These are phyloP conservation scores for Drosophila sp. DNA, from an alignment of 1,140 invertebrate species.

Conservation along the genomic window DNA sequence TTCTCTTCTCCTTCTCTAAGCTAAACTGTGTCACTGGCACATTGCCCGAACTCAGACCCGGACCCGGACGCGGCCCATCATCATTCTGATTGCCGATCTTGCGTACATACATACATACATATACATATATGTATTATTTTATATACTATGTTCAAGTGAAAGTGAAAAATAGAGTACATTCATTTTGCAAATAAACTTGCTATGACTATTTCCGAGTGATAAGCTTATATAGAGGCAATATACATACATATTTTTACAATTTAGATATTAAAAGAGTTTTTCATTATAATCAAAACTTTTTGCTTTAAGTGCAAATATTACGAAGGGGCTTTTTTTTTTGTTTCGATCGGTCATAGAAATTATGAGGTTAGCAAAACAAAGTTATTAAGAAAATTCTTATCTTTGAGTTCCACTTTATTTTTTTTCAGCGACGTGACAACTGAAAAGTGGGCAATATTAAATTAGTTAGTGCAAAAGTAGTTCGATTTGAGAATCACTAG, in stretches of 20 bases:
- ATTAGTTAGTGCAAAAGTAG: no score
- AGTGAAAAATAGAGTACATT: background rate
- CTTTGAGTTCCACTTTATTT: background rate
- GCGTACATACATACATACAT: background rate
- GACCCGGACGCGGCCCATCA: conserved; percentile 45
- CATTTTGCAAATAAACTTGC: background rate
- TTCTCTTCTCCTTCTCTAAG: background rate
- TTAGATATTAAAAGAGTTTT: background rate
- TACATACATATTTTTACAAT: background rate
- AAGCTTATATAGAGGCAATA: background rate
- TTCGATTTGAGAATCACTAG: no score
- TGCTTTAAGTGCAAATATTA: background rate
- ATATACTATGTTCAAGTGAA: background rate
- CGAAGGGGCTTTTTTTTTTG: background rate
- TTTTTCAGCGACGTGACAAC: no score
- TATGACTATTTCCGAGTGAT: background rate
- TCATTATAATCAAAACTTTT: background rate
- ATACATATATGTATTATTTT: no score
- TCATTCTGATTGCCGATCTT: conserved; percentile 28
- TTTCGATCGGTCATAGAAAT: background rate
- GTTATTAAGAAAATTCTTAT: background rate
- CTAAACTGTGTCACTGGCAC: conserved; percentile 67
- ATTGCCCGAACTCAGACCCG: conserved; percentile 29
- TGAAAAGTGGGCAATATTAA: no score
- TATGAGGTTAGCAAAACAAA: background rate